These are phyloP conservation scores for Agrochola lota DNA, from an alignment of 2,888 invertebrate species.

Conservation along the genomic window DNA sequence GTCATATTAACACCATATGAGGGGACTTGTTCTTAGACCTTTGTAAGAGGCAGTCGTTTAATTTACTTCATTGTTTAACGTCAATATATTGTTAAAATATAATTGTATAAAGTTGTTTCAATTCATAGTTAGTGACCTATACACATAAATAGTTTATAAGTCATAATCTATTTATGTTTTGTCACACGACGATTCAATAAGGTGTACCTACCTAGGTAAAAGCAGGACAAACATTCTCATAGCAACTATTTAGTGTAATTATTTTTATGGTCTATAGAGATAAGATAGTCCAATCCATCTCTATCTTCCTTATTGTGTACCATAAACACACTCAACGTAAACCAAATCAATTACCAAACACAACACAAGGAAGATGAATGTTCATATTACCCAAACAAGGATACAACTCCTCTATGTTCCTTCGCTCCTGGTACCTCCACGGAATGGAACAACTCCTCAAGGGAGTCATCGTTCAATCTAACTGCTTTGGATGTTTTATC, in stretches of 20 bases:
- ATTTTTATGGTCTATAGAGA: background rate
- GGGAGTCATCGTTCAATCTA: slow-evolving; percentile 44
- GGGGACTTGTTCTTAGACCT: no score
- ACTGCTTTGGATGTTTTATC: slow-evolving; percentile 25
- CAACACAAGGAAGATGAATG: slow-evolving; percentile 25
- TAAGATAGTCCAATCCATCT: background rate
- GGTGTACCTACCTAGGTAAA: background rate
- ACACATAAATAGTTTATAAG: no score
- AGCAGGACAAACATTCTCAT: background rate
- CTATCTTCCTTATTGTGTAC: background rate
- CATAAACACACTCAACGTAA: background rate
- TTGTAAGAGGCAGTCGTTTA: no score
- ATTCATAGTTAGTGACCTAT: no score
- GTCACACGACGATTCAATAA: background rate
- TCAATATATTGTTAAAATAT: no score
- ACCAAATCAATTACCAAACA: background rate
- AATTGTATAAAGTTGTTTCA: no score
- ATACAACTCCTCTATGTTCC: slow-evolving; percentile 8
- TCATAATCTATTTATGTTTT: no score
- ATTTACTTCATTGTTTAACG: no score
- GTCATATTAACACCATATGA: no score
- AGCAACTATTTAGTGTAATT: background rate
- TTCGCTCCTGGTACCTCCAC: slow-evolving; percentile 7
- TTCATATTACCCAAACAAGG: slow-evolving; percentile 12
- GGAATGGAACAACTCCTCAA: slow-evolving; percentile 5